Percentiles rank a stretch among this genome's conserved stretches.
Evolutionary conservation across 1,140 invertebrate species (phyloP).

Genomic region (Temnothorax curvispinosus): DNA sequence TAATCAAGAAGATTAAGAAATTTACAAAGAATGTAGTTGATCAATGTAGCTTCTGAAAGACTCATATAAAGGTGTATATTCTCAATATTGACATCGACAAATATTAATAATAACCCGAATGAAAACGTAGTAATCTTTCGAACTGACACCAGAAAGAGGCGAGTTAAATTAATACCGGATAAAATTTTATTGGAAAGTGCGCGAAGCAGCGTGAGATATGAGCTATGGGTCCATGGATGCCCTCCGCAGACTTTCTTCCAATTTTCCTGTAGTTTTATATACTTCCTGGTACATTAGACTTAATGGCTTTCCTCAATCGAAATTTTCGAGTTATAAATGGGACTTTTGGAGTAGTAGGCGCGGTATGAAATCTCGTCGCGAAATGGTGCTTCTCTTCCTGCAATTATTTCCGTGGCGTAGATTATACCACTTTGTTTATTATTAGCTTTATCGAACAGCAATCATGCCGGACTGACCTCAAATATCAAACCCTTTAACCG

Average conservation of each 20-base stretch:
- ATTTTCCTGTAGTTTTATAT: constrained; percentile 53
- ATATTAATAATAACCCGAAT: neutral
- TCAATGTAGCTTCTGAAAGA: neutral
- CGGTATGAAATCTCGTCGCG: neutral
- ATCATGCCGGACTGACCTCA: constrained; percentile 2
- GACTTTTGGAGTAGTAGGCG: neutral
- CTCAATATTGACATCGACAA: neutral
- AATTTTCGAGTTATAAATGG: constrained; percentile 42
- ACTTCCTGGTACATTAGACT: constrained; percentile 67
- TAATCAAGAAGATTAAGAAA: neutral
- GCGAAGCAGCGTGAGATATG: constrained; percentile 58
- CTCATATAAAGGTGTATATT: neutral
- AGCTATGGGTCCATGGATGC: constrained; percentile 32
- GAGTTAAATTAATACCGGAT: constrained; percentile 63
- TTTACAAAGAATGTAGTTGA: neutral
- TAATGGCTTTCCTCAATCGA: constrained; percentile 52
- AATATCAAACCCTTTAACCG: constrained; percentile 25
- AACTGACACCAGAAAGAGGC: constrained; percentile 10
- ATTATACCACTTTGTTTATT: constrained; percentile 43
- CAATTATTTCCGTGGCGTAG: neutral
- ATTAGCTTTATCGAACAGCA: constrained; percentile 6
- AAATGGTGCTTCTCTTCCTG: neutral
- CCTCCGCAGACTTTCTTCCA: constrained; percentile 31
- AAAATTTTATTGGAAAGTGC: constrained; percentile 69
- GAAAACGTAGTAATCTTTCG: neutral